Base-by-base conservation (phyloP, 2,888 invertebrate species). In the Pomacea canaliculata region DNA sequence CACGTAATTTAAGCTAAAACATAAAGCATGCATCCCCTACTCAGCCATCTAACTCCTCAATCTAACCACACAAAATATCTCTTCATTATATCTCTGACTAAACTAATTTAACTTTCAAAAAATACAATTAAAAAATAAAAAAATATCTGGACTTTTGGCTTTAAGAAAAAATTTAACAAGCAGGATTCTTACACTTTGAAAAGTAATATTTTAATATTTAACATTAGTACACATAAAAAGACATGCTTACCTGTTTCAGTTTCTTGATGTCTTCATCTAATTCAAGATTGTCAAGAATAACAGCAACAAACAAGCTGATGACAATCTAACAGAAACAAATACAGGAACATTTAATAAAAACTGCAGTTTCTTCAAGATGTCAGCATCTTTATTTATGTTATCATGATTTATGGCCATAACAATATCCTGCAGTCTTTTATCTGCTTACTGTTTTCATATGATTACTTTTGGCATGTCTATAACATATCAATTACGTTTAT, bases 191-290 rank as follows among this genome's bases (percentile, higher is more conserved):
- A 37, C 4, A 37, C 37, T 37, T 37, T 37, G 37, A 37, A 37
- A 37, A 37, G 37, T 5, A 37, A 5, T 5, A 37, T 37, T 37
- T 37, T 5, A 37, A 37, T 37, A 37, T 37, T 37, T 37, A 37
- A 37, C 37, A 37, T 16, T 68, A 13, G 19, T 48, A 49, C 23
- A 46, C 37, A 27, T 10, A 70, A 56, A 27, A 51, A 70, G 18
- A 51, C 10, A 10, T 70, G 5, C 62, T 87, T 79, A 92, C 90
- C 89, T 99, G 99, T 88, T 99, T 99, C 65, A 99, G 92, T 91
- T 99, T 99, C 90, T 99, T 99, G 72, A 99, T 97, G 87, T 99
- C 99, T 91, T 99, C 99, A 87, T 99, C 99, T 86, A 99, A 92
- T 92, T 99, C 99, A 90, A 99, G 94, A 92, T 99, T 99, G 91